Percentiles rank a stretch among this genome's conserved stretches.
These are phyloP conservation scores for Epinotia ramella DNA, from an alignment of 2,888 invertebrate species.

Conservation along the genomic window DNA sequence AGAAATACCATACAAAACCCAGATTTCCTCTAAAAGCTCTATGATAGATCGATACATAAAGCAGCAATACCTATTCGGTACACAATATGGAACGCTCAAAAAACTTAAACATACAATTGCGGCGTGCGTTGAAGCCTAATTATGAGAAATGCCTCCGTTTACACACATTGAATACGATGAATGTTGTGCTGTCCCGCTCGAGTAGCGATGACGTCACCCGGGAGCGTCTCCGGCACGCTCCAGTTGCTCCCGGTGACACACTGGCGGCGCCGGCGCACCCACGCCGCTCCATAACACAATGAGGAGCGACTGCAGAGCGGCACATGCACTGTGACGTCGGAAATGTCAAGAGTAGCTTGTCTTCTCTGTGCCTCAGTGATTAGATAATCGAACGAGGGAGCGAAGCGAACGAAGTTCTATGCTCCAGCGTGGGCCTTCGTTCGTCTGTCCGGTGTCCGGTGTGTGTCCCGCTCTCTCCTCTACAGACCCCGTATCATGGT, in stretches of 20 bases:
- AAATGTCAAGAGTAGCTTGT: neutral
- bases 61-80: too few relatives aligned
- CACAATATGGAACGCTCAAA: neutral
- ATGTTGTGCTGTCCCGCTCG: neutral
- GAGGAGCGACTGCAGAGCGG: neutral
- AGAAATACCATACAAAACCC: too few relatives aligned
- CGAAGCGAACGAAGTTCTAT: too few relatives aligned
- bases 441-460: too few relatives aligned
- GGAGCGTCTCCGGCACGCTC: conserved; percentile 4
- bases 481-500: too few relatives aligned
- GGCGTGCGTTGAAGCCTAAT: neutral
- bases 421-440: too few relatives aligned
- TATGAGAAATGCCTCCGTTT: neutral
- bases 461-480: too few relatives aligned
- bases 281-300: conserved; percentile 1
- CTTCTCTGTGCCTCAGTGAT: too few relatives aligned
- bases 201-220: conserved; percentile 37
- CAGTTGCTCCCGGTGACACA: conserved; percentile 1
- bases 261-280: conserved; percentile 25
- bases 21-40: too few relatives aligned
- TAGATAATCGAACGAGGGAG: too few relatives aligned
- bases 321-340: neutral
- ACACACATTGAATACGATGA: neutral
- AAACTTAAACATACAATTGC: neutral
- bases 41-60: too few relatives aligned